Conservation (phyloP, 2,113 vertebrate genomes). For the Macaca nemestrina region DNA sequence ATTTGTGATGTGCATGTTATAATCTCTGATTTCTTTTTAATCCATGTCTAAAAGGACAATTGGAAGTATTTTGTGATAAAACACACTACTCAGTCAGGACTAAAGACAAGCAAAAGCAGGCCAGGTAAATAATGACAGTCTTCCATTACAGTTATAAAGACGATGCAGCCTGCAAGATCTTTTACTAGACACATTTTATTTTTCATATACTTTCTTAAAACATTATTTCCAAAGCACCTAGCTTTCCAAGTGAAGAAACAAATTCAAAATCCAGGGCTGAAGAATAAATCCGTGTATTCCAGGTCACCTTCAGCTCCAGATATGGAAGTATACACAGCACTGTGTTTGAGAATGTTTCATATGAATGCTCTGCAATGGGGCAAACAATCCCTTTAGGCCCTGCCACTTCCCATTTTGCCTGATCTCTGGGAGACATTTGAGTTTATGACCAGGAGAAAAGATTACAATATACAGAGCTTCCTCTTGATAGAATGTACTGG, state of each 20-base stretch:
- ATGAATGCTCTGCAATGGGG: neutral
- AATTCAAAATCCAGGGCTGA: neutral
- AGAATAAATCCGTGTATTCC: neutral
- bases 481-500: neutral
- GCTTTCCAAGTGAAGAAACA: neutral
- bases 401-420: neutral
- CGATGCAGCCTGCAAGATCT: neutral
- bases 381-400: neutral
- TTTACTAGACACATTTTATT: neutral
- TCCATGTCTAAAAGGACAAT: neutral
- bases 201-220: neutral
- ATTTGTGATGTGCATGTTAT: neutral
- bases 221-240: neutral
- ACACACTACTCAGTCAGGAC: neutral
- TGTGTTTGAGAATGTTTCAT: neutral
- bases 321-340: neutral
- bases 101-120: neutral
- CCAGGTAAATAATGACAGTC: neutral
- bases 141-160: neutral
- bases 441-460: neutral
- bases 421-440: neutral
- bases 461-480: neutral
- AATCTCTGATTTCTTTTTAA: neutral
- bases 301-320: accelerated
- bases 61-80: neutral